phyloP scores from a whole-genome alignment of 2,113 vertebrate genomes.

The Coptodon rendalli region DNA sequence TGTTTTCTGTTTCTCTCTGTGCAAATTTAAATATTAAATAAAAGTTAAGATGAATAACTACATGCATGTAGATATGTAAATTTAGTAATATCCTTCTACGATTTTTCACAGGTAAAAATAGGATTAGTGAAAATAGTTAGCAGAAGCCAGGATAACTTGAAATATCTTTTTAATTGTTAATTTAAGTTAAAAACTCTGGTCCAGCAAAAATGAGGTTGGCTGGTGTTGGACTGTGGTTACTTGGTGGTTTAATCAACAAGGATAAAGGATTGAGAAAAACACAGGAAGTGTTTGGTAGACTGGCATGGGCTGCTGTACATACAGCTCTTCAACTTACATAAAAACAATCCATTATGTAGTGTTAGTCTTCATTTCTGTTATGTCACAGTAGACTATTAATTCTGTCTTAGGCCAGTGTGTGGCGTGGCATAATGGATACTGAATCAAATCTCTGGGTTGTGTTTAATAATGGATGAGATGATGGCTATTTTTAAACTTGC shows the following conservation, averaged over 20 bases:
- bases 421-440: conserved; percentile 30
- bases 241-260: neutral
- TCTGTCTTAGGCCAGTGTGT: neutral
- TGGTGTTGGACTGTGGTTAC: neutral
- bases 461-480: conserved; percentile 59
- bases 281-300: neutral
- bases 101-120: neutral
- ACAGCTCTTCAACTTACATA: neutral
- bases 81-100: neutral
- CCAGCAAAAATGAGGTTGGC: neutral
- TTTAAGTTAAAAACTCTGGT: neutral
- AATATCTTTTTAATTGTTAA: neutral
- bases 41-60: neutral
- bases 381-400: conserved; percentile 14
- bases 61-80: neutral
- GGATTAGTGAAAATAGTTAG: neutral
- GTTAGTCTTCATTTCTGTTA: neutral
- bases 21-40: neutral
- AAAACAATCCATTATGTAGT: conserved; percentile 9
- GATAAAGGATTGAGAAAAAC: neutral
- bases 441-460: conserved; percentile 35
- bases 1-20: neutral
- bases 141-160: neutral
- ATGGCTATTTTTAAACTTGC: conserved; percentile 53
- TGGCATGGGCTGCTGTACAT: neutral